Conservation (phyloP, 2,888 invertebrate genomes). For the Protonemura montana region DNA sequence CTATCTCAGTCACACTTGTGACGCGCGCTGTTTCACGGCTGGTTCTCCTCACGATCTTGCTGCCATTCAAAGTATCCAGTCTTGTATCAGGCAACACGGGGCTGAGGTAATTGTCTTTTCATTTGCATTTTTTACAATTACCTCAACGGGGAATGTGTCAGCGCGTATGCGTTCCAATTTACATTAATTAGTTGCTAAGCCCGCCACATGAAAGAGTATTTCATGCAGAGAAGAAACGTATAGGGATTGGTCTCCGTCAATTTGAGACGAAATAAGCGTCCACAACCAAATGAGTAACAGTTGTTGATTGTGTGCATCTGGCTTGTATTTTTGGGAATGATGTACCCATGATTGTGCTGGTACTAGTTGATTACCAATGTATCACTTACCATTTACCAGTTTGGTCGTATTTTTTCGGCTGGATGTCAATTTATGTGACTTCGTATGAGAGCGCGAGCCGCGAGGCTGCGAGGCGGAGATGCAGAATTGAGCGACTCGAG, state of each 20-base stretch:
- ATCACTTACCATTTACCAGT: too few relatives aligned
- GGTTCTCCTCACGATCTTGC: not conserved
- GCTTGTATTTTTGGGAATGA: too few relatives aligned
- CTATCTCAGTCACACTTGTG: not conserved
- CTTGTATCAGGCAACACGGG: not conserved
- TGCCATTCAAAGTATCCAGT: not conserved
- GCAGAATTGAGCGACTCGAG: slow-evolving; percentile 38
- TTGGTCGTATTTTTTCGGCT: too few relatives aligned
- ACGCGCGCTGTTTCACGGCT: not conserved
- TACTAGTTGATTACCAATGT: too few relatives aligned
- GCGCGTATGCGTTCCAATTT: not conserved
- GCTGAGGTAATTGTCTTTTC: not conserved
- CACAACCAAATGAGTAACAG: too few relatives aligned
- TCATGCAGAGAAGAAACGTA: too few relatives aligned
- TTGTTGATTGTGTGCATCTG: too few relatives aligned
- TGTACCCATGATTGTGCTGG: too few relatives aligned
- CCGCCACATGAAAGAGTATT: too few relatives aligned
- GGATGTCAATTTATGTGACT: too few relatives aligned
- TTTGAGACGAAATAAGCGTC: too few relatives aligned
- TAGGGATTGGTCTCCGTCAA: too few relatives aligned
- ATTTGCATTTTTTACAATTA: not conserved
- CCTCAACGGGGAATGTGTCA: not conserved
- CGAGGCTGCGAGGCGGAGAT: not conserved
- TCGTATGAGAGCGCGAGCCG: slow-evolving; percentile 4
- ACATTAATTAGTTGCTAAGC: not conserved